Percentiles rank a stretch among this genome's conserved stretches.
Evolutionary conservation across 2,888 invertebrate genomes (phyloP).

Genomic region (Protonemura montana): DNA sequence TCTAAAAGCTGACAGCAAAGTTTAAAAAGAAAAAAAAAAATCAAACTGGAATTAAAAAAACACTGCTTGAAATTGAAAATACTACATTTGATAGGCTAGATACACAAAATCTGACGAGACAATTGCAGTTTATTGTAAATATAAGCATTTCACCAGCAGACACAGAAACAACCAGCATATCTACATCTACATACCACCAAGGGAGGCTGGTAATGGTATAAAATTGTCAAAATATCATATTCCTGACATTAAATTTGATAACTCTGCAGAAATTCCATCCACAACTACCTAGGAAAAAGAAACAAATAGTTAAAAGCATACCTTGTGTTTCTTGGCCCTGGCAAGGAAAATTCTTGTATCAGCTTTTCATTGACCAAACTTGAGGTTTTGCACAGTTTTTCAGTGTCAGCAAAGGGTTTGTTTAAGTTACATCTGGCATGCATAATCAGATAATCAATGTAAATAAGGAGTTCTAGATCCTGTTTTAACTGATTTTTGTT

Average conservation of each 20-base stretch:
- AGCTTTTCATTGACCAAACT: constrained; percentile 32
- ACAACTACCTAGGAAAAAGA: constrained; percentile 19
- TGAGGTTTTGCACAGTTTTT: constrained; percentile 31
- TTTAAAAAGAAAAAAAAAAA: too few relatives aligned
- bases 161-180: too few relatives aligned
- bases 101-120: too few relatives aligned
- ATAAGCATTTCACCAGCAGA: too few relatives aligned
- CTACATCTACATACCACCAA: too few relatives aligned
- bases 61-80: neutral
- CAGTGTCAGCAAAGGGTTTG: neutral
- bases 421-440: constrained; percentile 13
- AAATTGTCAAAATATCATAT: too few relatives aligned
- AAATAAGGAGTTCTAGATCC: constrained; percentile 32
- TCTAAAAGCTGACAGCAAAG: too few relatives aligned
- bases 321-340: neutral
- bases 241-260: too few relatives aligned
- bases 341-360: constrained; percentile 28
- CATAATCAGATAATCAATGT: constrained; percentile 38
- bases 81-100: too few relatives aligned
- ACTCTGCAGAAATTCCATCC: too few relatives aligned
- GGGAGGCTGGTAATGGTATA: too few relatives aligned
- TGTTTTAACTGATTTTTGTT: constrained; percentile 4
- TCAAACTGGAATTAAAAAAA: constrained; percentile 12
- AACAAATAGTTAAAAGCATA: neutral
- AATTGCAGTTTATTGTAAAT: too few relatives aligned